Percentiles rank a stretch among this genome's conserved stretches.
These are phyloP conservation scores for Xylocampa areola DNA, from an alignment of 2,888 invertebrate genomes.

Conservation along the genomic window DNA sequence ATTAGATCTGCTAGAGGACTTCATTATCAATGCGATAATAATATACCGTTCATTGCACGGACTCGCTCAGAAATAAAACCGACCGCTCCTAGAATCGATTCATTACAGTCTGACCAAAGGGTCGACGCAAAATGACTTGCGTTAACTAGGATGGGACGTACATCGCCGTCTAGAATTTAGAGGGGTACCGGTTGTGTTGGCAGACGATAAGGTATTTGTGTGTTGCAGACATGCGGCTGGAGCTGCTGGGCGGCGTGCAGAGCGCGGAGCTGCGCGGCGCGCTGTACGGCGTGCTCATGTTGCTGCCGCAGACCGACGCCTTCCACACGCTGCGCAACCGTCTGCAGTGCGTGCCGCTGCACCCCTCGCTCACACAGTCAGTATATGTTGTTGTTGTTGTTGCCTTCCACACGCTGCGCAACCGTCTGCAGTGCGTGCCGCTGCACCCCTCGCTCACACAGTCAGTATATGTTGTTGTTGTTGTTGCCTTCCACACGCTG, in stretches of 20 bases:
- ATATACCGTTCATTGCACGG: too few species aligned
- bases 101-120: too few species aligned
- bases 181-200: too few species aligned
- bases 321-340: slow-evolving; percentile 96
- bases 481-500: background rate
- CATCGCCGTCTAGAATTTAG: too few species aligned
- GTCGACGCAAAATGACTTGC: too few species aligned
- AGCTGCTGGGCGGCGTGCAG: slow-evolving; percentile 93
- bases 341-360: slow-evolving; percentile 89
- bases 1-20: too few species aligned
- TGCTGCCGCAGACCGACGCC: slow-evolving; percentile 99
- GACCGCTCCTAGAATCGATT: too few species aligned
- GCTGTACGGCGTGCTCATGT: slow-evolving; percentile 98
- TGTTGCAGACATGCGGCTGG: slow-evolving; percentile 95
- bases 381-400: background rate
- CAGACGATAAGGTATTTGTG: too few species aligned
- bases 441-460: slow-evolving; percentile 68
- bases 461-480: background rate
- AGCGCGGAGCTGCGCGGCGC: slow-evolving; percentile 95
- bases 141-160: too few species aligned
- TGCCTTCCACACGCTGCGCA: background rate
- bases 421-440: slow-evolving; percentile 56
- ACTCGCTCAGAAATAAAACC: too few species aligned
- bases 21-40: too few species aligned
- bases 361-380: slow-evolving; percentile 7